Conservation (phyloP, 2,797 vertebrate species). For the Myotis planiceps region DNA sequence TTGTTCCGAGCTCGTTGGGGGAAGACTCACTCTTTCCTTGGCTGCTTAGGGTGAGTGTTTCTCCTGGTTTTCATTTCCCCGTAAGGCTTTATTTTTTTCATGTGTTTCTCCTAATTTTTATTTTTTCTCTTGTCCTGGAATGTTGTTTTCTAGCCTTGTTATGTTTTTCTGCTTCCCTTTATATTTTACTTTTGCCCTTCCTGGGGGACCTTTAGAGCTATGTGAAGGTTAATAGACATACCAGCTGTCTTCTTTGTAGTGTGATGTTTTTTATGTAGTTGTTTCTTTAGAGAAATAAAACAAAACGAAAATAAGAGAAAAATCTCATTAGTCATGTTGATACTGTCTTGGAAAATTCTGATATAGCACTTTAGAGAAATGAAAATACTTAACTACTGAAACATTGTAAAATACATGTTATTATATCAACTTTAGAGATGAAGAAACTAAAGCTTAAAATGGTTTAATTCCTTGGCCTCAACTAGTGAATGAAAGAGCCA, state of each 20-base stretch:
- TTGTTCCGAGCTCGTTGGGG: fast-evolving
- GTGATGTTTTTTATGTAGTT: not conserved
- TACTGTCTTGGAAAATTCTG: not conserved
- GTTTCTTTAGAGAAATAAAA: not conserved
- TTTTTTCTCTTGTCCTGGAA: not conserved
- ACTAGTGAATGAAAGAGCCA: not conserved
- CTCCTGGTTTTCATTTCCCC: not conserved
- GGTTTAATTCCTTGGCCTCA: not conserved
- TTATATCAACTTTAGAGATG: not conserved
- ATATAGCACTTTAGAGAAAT: not conserved
- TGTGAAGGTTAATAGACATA: not conserved
- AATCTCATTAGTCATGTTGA: not conserved
- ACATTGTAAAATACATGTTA: not conserved
- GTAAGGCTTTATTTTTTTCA: not conserved
- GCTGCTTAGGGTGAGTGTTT: not conserved
- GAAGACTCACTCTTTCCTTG: fast-evolving
- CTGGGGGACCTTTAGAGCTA: not conserved
- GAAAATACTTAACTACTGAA: not conserved
- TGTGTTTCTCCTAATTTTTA: not conserved
- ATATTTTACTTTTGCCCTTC: not conserved
- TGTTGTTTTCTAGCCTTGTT: not conserved
- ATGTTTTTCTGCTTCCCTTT: not conserved
- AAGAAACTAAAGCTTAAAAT: not conserved
- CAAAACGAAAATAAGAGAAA: not conserved
- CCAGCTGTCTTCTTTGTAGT: not conserved